Percentiles rank a stretch among this genome's conserved stretches.
Evolutionary conservation across 1,140 invertebrate genomes (phyloP).

Genomic region (Drosophila nigromelanica): DNA sequence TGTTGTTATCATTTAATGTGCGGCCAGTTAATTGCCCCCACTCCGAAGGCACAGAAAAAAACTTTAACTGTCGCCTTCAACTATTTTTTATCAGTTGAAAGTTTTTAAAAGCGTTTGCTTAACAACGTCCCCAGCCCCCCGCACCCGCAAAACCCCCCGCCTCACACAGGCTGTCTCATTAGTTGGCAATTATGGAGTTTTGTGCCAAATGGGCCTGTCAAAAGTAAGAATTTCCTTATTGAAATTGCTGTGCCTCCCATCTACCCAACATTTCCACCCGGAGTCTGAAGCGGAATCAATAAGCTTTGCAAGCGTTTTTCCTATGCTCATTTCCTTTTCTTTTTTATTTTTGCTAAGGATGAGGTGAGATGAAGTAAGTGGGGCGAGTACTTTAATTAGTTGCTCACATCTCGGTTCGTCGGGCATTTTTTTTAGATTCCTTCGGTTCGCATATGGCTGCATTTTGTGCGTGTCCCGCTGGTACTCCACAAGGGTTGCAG

Average conservation of each 20-base stretch:
- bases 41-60: conserved; percentile 25
- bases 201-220: conserved; percentile 60
- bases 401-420: conserved; percentile 6
- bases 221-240: conserved; percentile 59
- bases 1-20: conserved; percentile 70
- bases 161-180: conserved; percentile 40
- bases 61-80: conserved; percentile 57
- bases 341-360: conserved; percentile 8
- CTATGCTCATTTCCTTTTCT: conserved; percentile 30
- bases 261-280: neutral
- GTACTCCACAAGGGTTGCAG: conserved; percentile 17
- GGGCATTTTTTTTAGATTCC: conserved; percentile 23
- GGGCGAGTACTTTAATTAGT: conserved; percentile 33
- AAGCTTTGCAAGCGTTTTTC: conserved; percentile 35
- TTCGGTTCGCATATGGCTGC: conserved; percentile 22
- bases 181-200: conserved; percentile 59
- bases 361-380: neutral
- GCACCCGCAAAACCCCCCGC: neutral
- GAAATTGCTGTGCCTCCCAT: conserved; percentile 43
- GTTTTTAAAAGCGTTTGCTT: conserved; percentile 46
- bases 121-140: neutral
- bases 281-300: conserved; percentile 39
- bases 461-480: conserved; percentile 6
- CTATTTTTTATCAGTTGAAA: conserved; percentile 60
- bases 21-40: conserved; percentile 69